phyloP scores from a whole-genome alignment of 1,140 invertebrate genomes.

The Stratiolaelaps scimitus region DNA sequence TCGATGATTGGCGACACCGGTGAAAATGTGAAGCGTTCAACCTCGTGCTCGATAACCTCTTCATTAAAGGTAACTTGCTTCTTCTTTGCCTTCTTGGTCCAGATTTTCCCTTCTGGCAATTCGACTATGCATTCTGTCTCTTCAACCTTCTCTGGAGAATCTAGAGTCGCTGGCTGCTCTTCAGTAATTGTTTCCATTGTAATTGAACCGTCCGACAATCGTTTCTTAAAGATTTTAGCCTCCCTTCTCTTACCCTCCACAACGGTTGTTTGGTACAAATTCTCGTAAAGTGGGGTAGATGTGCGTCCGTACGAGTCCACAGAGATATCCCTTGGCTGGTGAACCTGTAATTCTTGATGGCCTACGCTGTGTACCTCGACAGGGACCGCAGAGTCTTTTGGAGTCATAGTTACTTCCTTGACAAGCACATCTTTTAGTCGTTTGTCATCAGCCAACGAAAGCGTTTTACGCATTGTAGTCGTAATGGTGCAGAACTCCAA shows the following conservation, averaged over 20 bases:
- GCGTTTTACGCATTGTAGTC: background rate
- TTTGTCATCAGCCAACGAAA: background rate
- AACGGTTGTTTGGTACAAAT: background rate
- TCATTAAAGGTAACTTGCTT: constrained; percentile 14
- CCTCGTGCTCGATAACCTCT: constrained; percentile 1
- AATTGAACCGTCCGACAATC: constrained; percentile 10
- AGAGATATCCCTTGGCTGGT: background rate
- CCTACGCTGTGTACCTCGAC: background rate
- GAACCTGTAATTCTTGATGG: background rate
- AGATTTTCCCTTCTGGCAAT: background rate
- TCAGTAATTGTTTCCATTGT: constrained; percentile 19
- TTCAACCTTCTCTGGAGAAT: background rate
- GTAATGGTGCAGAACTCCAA: background rate
- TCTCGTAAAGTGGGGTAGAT: background rate
- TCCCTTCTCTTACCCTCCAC: background rate
- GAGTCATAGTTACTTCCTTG: background rate
- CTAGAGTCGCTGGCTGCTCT: background rate
- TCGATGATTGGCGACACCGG: constrained; percentile 27
- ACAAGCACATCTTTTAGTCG: background rate
- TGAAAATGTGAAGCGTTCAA: constrained; percentile 15
- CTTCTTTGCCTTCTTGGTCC: background rate
- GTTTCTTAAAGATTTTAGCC: background rate
- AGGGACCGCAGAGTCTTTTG: background rate
- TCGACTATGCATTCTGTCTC: background rate
- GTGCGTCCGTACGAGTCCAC: constrained; percentile 12